Base-by-base conservation (phyloP, 1,140 invertebrate species). In the Rhysida immarginata region DNA sequence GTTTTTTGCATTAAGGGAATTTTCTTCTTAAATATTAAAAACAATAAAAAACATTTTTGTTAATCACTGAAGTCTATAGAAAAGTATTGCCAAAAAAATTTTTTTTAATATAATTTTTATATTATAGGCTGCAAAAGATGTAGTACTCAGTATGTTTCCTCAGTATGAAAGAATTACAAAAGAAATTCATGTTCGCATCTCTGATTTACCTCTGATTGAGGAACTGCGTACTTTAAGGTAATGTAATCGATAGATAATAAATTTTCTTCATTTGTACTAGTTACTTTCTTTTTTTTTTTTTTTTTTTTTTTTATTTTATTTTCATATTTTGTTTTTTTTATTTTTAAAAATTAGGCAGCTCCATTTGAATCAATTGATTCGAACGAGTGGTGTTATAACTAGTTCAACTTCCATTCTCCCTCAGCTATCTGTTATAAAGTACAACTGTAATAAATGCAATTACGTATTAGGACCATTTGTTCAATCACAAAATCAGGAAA, bases 401-500 rank as follows among this genome's bases (percentile, higher is more conserved):
- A 84, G 89, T 1, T 87, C 92, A 2, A 97, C 96, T 0, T 87
- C 91, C 14, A 92, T 99, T 16, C 69, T 99, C 23, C 96, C 96
- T 0, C 96, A 99, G 68, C 73, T 99, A 5, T 90, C 87, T 3
- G 75, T 98, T 14, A 85, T 97, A 23, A 98, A 96, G 70, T 99
- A 94, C 70, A 93, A 99, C 70, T 99, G 96, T 78, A 84, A 85
- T 58, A 89, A 93, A 67, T 99, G 96, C 74, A 85, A 85, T 29
- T 96, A 89, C 68, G 77, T 97, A 26, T 72, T 99, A 46, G 96
- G 96, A 2, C 96, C 96, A 0, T 98, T 95, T 71, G 82, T 90
- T 24, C 96, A 99, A 74, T 81, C 82, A 0, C 89, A 97, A 69
- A 86, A 85, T 65, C 74, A 82, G 14, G 96, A 99, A 78, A 84